Evolutionary conservation across 2,797 vertebrate genomes (phyloP).

Genomic region (Characodon lateralis): DNA sequence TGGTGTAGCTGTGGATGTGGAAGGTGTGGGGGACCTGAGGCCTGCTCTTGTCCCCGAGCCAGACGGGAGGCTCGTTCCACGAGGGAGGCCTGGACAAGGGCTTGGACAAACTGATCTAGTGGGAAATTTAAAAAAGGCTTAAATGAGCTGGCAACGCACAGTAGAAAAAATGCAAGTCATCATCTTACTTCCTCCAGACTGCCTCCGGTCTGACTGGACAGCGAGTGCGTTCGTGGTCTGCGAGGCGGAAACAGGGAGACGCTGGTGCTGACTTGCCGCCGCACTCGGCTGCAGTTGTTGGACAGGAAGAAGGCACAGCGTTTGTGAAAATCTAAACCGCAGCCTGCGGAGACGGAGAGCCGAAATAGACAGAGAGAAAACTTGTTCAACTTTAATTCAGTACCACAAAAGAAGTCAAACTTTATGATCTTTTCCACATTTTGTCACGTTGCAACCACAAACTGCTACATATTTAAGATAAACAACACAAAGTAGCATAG

Average conservation of each 20-base stretch:
- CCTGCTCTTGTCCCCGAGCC: constrained; percentile 52
- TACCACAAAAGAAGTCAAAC: too few species aligned
- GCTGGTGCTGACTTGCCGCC: constrained; percentile 83
- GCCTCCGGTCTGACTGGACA: constrained; percentile 76
- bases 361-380: not conserved
- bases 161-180: not conserved
- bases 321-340: constrained; percentile 90
- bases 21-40: constrained; percentile 82
- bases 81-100: constrained; percentile 69
- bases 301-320: constrained; percentile 86
- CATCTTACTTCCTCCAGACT: constrained; percentile 78
- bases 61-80: constrained; percentile 72
- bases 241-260: constrained; percentile 77
- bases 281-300: constrained; percentile 84
- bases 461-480: not conserved
- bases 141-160: not conserved
- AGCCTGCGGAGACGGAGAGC: constrained; percentile 72
- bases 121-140: not conserved
- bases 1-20: constrained; percentile 84
- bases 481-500: not conserved
- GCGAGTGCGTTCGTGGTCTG: constrained; percentile 56
- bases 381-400: not conserved
- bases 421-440: not conserved
- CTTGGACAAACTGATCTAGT: constrained; percentile 80
- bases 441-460: not conserved